phyloP scores from a whole-genome alignment of 2,888 invertebrate genomes.

The Chymomyza fuscimana region DNA sequence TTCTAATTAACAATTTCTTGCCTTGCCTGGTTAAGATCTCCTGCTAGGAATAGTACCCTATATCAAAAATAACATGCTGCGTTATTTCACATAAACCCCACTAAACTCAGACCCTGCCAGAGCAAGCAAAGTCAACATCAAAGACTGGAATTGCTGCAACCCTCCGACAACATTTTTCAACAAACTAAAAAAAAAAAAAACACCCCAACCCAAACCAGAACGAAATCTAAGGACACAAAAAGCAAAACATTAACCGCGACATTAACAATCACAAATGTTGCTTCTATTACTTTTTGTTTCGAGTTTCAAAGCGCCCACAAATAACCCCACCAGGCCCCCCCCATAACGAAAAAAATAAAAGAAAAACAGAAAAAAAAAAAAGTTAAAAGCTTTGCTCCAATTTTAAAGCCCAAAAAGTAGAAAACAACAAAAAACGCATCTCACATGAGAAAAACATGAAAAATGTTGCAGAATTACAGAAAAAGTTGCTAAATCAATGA shows the following conservation, averaged over 20 bases:
- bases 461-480: slow-evolving; percentile 1
- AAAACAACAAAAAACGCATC: slow-evolving; percentile 8
- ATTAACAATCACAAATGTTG: slow-evolving; percentile 54
- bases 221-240: slow-evolving; percentile 17
- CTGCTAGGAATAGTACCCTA: background rate
- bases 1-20: background rate
- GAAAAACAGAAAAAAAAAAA: background rate
- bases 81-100: background rate
- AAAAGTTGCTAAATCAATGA: slow-evolving; percentile 35
- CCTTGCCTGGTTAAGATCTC: background rate
- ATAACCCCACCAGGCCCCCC: background rate
- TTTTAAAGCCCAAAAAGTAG: slow-evolving; percentile 9
- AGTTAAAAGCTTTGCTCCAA: slow-evolving; percentile 9
- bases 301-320: no score
- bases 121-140: background rate
- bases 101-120: no score
- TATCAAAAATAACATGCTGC: background rate
- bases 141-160: background rate
- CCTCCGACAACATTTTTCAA: background rate
- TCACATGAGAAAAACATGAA: background rate
- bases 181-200: background rate
- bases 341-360: background rate
- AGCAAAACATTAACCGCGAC: slow-evolving; percentile 42
- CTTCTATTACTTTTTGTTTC: background rate
- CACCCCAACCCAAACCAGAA: background rate